Percentiles rank a stretch among this genome's conserved stretches.
Conservation (phyloP, 2,113 vertebrate species). For the Ciconia boyciana region DNA sequence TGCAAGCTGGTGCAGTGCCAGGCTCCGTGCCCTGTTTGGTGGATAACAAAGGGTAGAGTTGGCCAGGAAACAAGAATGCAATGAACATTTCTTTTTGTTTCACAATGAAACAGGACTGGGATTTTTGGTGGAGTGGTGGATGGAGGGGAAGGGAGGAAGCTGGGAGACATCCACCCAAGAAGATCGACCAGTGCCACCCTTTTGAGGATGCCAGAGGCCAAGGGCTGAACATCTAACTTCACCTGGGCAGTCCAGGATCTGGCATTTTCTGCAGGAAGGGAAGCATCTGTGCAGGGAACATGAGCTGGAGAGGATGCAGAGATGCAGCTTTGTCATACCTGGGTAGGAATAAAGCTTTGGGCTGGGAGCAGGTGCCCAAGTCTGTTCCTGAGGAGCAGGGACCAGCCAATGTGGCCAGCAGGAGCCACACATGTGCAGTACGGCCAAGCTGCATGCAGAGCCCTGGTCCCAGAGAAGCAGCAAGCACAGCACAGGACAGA, state of each 20-base stretch:
- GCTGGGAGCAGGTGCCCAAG: background rate
- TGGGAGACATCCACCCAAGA: background rate
- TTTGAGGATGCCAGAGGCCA: background rate
- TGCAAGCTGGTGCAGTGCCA: background rate
- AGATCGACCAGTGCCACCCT: background rate
- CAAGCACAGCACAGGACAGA: background rate
- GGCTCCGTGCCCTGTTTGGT: background rate
- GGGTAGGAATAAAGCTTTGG: background rate
- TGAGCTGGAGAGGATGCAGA: background rate
- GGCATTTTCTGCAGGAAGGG: background rate
- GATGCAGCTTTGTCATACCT: background rate
- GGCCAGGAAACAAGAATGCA: constrained; percentile 21
- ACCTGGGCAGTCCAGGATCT: background rate
- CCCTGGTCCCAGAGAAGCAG: background rate
- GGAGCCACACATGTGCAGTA: background rate
- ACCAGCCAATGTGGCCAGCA: fast-evolving
- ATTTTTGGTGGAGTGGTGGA: background rate
- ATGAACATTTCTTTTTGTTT: background rate
- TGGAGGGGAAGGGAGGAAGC: background rate
- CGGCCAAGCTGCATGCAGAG: background rate
- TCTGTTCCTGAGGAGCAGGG: background rate
- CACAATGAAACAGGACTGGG: background rate
- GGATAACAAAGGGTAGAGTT: constrained; percentile 18
- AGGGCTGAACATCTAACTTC: background rate
- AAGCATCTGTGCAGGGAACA: background rate